Base-by-base conservation (phyloP, 2,797 vertebrate genomes). In the Hapalemur alaotrensis region DNA sequence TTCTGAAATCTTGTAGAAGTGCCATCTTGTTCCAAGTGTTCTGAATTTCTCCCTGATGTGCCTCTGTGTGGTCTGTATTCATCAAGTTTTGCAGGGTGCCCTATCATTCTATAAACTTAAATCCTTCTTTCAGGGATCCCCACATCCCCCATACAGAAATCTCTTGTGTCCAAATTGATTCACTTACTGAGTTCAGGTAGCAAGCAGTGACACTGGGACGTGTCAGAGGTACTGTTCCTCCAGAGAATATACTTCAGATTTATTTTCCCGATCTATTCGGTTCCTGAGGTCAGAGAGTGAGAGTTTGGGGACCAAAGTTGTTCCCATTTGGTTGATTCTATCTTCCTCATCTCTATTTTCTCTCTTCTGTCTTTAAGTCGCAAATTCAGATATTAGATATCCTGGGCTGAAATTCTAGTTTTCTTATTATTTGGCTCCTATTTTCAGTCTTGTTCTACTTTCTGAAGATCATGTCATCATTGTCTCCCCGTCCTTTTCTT, bases 1-100 rank as follows among this genome's bases (percentile, higher is more conserved):
- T 14, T 82, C n/a, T 83, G 54, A 61, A 85, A 73, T 91, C 43
- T 70, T 83, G 13, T 30, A 57, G 28, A 93, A 82, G 35, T 70
- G 23, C 23, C 15, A n/a, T 92, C 79, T 84, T 89, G 9, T n/a
- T 65, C 46, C 4, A 32, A 1, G 1, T 4, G 7, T 43, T 79
- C 73, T 70, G 52, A 80, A 17, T 80, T 86, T 91, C 72, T 93
- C 92, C 83, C 0, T 69, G 90, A 86, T 22, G 22, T 52, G 25
- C 41, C 54, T n/a, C 43, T 52, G 2, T 81, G 52, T 76, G 67
- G 46, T 50, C 35, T 81, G 7, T 79, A 75, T 91, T 54, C 17
- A 41, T 89, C 23, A 17, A 2, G 46, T 54, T 79, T 92, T 89
- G 8, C 4, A 41, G 30, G 7, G 4, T 59, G 3, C 32, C 30